Evolutionary conservation across 2,113 vertebrate species (phyloP).

Genomic region (Crotalus horridus): DNA sequence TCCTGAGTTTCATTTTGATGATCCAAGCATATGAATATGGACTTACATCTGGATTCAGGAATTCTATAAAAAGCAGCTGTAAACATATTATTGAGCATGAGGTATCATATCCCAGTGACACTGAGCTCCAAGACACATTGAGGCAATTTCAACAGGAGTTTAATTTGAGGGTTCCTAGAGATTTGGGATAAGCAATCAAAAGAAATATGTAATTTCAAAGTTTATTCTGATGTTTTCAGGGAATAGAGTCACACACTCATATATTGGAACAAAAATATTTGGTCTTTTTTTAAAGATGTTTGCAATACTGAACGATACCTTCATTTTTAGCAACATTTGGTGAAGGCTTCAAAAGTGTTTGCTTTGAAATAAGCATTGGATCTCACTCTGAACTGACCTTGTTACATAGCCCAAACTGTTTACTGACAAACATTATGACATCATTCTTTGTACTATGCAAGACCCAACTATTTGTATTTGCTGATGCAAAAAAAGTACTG

Average conservation of each 20-base stretch:
- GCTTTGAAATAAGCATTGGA: background rate
- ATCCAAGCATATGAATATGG: background rate
- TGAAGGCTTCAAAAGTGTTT: background rate
- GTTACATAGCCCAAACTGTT: background rate
- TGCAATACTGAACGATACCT: background rate
- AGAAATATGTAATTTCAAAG: background rate
- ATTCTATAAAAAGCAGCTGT: background rate
- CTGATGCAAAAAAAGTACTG: background rate
- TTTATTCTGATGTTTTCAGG: background rate
- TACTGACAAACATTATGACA: background rate
- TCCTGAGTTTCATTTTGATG: background rate
- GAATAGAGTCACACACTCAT: background rate
- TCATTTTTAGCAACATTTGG: background rate
- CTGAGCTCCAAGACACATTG: background rate
- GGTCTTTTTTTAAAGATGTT: background rate
- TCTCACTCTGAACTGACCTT: background rate
- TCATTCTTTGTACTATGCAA: background rate
- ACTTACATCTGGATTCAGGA: background rate
- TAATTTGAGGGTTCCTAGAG: background rate
- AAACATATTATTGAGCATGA: background rate
- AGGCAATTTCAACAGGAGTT: background rate
- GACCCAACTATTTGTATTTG: background rate
- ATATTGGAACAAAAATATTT: background rate
- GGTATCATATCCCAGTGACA: background rate
- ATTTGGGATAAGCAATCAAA: background rate